Conservation (phyloP, 1,140 invertebrate genomes). For the Sycobia sp. region DNA sequence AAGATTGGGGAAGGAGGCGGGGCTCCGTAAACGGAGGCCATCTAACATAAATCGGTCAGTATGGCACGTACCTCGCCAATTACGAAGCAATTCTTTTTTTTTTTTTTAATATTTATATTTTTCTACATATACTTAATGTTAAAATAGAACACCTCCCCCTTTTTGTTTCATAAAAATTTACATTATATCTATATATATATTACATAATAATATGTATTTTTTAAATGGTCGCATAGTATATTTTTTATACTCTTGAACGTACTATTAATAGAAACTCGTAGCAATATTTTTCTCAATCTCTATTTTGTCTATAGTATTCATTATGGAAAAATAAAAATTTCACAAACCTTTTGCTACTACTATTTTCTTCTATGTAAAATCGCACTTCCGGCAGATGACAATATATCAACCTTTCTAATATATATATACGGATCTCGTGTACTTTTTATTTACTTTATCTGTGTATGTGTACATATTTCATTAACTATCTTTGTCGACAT, state of each 20-base stretch:
- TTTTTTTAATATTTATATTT: neutral
- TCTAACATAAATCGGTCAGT: constrained; percentile 28
- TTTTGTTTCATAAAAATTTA: neutral
- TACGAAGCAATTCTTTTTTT: constrained; percentile 23
- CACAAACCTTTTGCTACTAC: neutral
- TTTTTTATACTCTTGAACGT: neutral
- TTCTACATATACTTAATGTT: neutral
- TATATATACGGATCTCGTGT: neutral
- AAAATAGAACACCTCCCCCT: no score
- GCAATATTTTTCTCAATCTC: constrained; percentile 14
- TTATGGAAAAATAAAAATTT: no score
- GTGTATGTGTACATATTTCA: neutral
- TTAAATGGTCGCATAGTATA: neutral
- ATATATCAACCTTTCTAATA: neutral
- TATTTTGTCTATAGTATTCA: no score
- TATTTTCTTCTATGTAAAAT: constrained; percentile 27
- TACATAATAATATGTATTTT: neutral
- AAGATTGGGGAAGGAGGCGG: neutral
- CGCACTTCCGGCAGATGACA: constrained; percentile 33
- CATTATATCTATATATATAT: neutral
- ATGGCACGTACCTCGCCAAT: constrained; percentile 37
- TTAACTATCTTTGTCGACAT: neutral
- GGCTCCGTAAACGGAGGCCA: neutral
- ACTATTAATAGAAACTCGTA: neutral
- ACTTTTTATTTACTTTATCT: neutral